Base-by-base conservation (phyloP, 2,888 invertebrate species). In the Argyresthia albistria region DNA sequence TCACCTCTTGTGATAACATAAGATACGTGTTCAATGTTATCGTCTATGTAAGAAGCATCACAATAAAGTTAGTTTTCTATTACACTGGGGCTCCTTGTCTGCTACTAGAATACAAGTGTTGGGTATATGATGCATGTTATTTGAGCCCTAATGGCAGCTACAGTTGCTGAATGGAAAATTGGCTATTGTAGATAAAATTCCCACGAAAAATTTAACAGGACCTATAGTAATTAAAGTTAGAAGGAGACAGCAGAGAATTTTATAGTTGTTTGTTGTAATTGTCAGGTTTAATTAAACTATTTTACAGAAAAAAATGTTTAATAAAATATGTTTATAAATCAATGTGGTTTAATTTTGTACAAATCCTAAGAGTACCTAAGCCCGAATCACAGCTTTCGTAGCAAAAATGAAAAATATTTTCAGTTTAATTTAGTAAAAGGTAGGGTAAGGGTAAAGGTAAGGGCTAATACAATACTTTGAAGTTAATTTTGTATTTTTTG, bases 261-360 rank as follows among this genome's bases (percentile, higher is more conserved):
- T 87, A 83, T 86, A 86, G 83, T 80, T 81, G 84, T 84, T 86
- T 81, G 86, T 84, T 86, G 83, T 87, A 83, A 83, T 81, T 81
- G 84, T 86, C 83, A 75, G 46, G 83, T 82, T 84, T 81, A 83
- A 84, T 80, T 83, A 81, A 83, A 78, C 80, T 84, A 82, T 86
- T 86, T 84, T 84, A 86, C 81, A 86, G 76, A 81, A 76, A 55
- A 50, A 80, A 79, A 80, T 84, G 86, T 87, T 87, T 84, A 87
- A 84, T 84, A 87, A 86, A 87, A 83, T 82, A 78, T 79, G 73
- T 87, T 83, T 87, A 77, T 84, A 87, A 84, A 76, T 36, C 75
- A 65, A 55, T 53, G 47, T 66, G 59, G 67, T 74, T 57, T 65
- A 57, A 62, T 68, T 76, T 60, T 58, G 55, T 58, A 45, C n/a